Base-by-base conservation (phyloP, 2,888 invertebrate species). In the Spicauda simplicius region DNA sequence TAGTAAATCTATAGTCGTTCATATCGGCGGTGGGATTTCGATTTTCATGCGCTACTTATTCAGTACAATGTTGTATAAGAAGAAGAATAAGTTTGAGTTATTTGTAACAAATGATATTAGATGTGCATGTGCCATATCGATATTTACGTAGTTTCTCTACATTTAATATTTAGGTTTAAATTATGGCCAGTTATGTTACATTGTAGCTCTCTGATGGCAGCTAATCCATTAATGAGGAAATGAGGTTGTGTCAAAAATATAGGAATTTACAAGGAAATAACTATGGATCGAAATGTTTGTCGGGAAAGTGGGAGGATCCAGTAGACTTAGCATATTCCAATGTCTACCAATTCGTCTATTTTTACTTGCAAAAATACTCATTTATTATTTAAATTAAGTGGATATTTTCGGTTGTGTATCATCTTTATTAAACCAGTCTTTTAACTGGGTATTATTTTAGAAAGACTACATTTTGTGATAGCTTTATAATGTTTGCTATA, bases 151-250 rank as follows among this genome's bases (percentile, higher is more conserved):
- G 48, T 33, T 25, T 52, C 33, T 8, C 33, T 57, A 54, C 53
- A 54, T 54, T 54, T 62, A 41, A 57, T 58, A 37, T 48, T 37
- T 50, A 57, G 64, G 30, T 64, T 50, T 41, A 48, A 48, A 52
- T 61, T 19, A 52, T 33, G 30, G 61, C 33, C 48, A 52, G 52
- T 52, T 52, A 52, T 19, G 20, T 52, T 19, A 52, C 10, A 19
- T 25, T 18, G 0, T 52, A 52, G 19, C 52, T 52, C 52, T 52
- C 19, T 20, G 19, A 48, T 48, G 48, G 18, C 52, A 52, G 52
- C 52, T 52, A 25, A 10, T 50, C 8, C 18, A 19, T 20, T 18
- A 7, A 3, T 52, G 1, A 52, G 52, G 5, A 52, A 19, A 52
- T 16, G 1, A 52, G 52, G 52, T 52, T 52, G 52, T 52, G 52